Conservation (phyloP, 2,797 vertebrate genomes). For the Pseudochromis fuscus region DNA sequence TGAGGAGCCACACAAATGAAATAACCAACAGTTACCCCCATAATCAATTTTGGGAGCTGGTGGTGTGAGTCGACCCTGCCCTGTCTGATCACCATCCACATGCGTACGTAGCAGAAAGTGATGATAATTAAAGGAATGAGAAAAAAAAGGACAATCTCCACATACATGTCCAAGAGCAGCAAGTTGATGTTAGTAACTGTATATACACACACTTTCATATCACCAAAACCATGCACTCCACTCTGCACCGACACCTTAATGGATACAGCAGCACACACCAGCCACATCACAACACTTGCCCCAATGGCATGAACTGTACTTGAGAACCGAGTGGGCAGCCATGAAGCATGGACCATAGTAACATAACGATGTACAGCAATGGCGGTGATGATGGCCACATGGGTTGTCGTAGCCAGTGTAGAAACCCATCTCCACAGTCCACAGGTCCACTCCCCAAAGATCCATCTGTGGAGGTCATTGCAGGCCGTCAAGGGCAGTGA, state of each 20-base stretch:
- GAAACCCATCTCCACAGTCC: accelerated
- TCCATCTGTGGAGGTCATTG: neutral
- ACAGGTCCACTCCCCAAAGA: neutral
- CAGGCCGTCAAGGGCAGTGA: neutral
- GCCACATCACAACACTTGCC: neutral
- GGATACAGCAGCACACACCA: neutral
- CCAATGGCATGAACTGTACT: neutral
- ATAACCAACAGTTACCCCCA: neutral
- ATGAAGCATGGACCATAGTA: neutral
- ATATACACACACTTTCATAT: no score
- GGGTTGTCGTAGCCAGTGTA: neutral
- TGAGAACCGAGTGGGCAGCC: neutral
- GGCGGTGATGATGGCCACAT: neutral
- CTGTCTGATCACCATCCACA: constrained; percentile 13
- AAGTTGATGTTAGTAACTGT: no score
- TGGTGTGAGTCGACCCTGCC: neutral
- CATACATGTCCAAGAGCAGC: accelerated
- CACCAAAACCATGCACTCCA: no score
- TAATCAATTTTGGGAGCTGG: neutral
- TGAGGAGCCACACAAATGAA: constrained; percentile 23
- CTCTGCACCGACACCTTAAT: neutral
- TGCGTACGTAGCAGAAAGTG: neutral
- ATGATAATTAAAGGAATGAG: constrained; percentile 7
- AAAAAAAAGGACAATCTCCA: neutral
- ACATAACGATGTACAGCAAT: constrained; percentile 5